A percentile compares a stretch with the other conserved stretches of the same genome.
phyloP scores from a whole-genome alignment of 92 coral and sea anemone genomes.

The Epizoanthus rinbou region DNA sequence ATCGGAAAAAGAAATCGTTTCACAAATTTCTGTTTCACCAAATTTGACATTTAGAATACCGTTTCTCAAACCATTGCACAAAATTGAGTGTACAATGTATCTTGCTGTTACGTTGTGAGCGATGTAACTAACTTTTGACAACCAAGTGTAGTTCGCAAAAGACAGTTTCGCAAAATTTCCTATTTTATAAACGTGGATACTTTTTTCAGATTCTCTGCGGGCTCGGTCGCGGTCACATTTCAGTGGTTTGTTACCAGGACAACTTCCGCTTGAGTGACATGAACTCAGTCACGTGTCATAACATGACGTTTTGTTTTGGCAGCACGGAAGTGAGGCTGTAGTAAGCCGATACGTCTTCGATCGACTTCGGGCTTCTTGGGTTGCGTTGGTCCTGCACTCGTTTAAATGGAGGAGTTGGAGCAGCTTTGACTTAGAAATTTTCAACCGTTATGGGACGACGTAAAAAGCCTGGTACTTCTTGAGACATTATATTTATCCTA shows the following conservation, averaged over 20 bases:
- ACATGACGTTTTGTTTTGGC: slow-evolving; percentile 97
- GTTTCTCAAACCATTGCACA: too few relatives aligned
- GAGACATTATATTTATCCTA: slow-evolving; percentile 23
- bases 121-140: too few relatives aligned
- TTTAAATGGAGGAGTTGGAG: slow-evolving; percentile 62
- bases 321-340: slow-evolving; percentile 89
- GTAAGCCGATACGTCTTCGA: slow-evolving; percentile 81
- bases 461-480: slow-evolving; percentile 73
- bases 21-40: too few relatives aligned
- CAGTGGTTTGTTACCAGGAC: slow-evolving; percentile 18
- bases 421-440: slow-evolving; percentile 64
- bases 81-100: too few relatives aligned
- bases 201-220: too few relatives aligned
- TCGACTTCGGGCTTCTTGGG: slow-evolving; percentile 35
- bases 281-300: slow-evolving; percentile 78
- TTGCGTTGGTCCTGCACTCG: slow-evolving; percentile 59
- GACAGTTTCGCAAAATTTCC: too few relatives aligned
- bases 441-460: slow-evolving; percentile 82
- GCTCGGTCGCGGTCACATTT: too few relatives aligned
- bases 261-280: slow-evolving; percentile 43
- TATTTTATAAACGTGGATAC: too few relatives aligned
- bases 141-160: too few relatives aligned
- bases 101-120: too few relatives aligned
- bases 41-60: too few relatives aligned
- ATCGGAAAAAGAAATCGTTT: too few relatives aligned